A percentile compares a stretch with the other conserved stretches of the same genome.
Evolutionary conservation across 2,888 invertebrate genomes (phyloP).

Genomic region (Spisula subtruncata): DNA sequence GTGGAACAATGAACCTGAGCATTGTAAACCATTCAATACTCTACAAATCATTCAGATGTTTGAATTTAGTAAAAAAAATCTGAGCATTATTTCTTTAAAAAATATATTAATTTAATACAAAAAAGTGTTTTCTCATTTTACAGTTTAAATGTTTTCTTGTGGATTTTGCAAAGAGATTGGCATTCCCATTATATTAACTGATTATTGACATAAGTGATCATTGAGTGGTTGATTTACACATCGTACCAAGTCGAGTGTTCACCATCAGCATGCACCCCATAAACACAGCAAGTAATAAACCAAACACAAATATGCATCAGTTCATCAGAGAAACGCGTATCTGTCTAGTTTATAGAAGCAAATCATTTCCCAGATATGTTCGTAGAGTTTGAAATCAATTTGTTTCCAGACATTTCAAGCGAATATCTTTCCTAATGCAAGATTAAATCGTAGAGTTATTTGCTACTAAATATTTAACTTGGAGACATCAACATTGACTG

Average conservation of each 20-base stretch:
- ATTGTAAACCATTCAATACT: too few relatives aligned
- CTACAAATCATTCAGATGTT: too few relatives aligned
- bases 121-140: too few relatives aligned
- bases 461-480: constrained; percentile 30
- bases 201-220: background rate
- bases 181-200: too few relatives aligned
- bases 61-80: background rate
- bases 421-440: constrained; percentile 38
- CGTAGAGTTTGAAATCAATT: constrained; percentile 37
- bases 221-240: background rate
- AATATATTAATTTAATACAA: too few relatives aligned
- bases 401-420: constrained; percentile 37
- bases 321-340: constrained; percentile 1
- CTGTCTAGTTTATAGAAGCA: constrained; percentile 2
- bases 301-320: constrained; percentile 6
- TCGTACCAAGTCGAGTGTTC: background rate
- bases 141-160: too few relatives aligned
- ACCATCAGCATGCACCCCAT: background rate
- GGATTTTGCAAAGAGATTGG: too few relatives aligned
- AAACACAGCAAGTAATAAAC: background rate
- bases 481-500: background rate
- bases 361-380: constrained; percentile 6
- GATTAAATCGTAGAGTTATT: constrained; percentile 34
- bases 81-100: background rate
- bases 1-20: too few relatives aligned